phyloP scores from a whole-genome alignment of 2,797 vertebrate species.

The Eulemur rubriventer region DNA sequence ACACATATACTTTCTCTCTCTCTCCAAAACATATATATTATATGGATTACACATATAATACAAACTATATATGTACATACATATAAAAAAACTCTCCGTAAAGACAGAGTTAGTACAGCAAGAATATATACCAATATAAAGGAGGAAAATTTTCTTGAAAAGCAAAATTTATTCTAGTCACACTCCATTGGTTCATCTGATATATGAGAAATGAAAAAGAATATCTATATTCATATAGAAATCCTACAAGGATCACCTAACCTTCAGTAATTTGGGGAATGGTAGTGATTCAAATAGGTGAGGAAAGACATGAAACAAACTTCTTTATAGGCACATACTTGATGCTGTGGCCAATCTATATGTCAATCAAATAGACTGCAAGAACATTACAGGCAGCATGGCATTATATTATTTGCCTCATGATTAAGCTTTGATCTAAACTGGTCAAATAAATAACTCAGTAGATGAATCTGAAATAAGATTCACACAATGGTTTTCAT shows the following conservation, averaged over 20 bases:
- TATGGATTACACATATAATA: neutral
- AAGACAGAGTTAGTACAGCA: neutral
- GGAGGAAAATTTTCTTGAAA: neutral
- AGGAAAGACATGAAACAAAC: neutral
- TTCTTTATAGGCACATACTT: neutral
- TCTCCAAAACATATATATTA: neutral
- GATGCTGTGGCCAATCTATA: neutral
- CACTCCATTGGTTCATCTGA: neutral
- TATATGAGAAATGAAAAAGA: constrained; percentile 2
- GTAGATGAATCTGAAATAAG: constrained; percentile 5
- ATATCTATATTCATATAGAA: neutral
- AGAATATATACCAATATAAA: neutral
- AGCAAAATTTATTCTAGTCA: neutral
- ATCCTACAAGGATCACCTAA: neutral
- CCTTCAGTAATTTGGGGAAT: neutral
- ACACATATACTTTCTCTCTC: neutral
- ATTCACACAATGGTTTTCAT: neutral
- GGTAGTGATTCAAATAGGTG: neutral
- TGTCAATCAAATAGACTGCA: neutral
- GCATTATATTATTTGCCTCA: neutral
- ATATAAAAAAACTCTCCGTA: neutral
- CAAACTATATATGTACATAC: neutral
- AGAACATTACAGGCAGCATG: neutral
- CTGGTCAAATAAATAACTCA: constrained; percentile 35
- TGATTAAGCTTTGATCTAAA: constrained; percentile 28